These are phyloP conservation scores for Hydrocynus forskahlii DNA, from an alignment of 2,797 vertebrate species.

Conservation along the genomic window DNA sequence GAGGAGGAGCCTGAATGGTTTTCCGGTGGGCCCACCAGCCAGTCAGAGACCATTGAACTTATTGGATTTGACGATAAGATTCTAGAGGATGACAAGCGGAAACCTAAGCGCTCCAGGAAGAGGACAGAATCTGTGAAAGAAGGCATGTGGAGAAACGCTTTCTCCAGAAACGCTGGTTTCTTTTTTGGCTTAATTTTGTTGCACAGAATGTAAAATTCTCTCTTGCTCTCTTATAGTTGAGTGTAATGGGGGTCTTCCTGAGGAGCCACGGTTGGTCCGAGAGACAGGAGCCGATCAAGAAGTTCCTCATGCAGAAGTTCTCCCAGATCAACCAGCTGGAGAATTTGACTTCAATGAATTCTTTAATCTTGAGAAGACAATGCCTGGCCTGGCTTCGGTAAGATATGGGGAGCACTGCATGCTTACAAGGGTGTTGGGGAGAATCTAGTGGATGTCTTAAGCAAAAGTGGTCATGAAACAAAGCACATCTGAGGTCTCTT, in stretches of 20 bases:
- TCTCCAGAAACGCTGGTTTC: background rate
- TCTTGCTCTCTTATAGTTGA: slow-evolving; percentile 70
- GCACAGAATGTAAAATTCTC: background rate
- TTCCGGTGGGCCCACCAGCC: slow-evolving; percentile 94
- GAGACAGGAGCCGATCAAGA: slow-evolving; percentile 89
- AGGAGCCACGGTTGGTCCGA: slow-evolving; percentile 79
- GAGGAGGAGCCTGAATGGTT: slow-evolving; percentile 99
- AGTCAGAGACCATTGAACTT: slow-evolving; percentile 98
- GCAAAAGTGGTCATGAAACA: background rate
- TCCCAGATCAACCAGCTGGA: slow-evolving; percentile 87
- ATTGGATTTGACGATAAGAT: slow-evolving; percentile 97
- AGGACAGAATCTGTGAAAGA: slow-evolving; percentile 87
- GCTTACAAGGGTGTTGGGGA: slow-evolving; percentile 49
- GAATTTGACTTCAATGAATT: slow-evolving; percentile 99
- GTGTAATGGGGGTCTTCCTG: slow-evolving; percentile 89
- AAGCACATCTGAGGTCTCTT: slow-evolving; percentile 24
- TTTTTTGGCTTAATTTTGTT: background rate
- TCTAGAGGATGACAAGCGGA: slow-evolving; percentile 92
- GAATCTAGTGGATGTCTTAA: background rate
- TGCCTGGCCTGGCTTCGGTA: slow-evolving; percentile 96
- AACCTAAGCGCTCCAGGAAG: slow-evolving; percentile 86
- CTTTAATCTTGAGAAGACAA: slow-evolving; percentile 97
- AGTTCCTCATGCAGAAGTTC: slow-evolving; percentile 86
- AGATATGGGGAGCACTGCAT: slow-evolving; percentile 75
- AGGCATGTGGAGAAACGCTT: slow-evolving; percentile 73